These are phyloP conservation scores for Gallinago nigripennis DNA, from an alignment of 2,797 vertebrate genomes.

Conservation along the genomic window DNA sequence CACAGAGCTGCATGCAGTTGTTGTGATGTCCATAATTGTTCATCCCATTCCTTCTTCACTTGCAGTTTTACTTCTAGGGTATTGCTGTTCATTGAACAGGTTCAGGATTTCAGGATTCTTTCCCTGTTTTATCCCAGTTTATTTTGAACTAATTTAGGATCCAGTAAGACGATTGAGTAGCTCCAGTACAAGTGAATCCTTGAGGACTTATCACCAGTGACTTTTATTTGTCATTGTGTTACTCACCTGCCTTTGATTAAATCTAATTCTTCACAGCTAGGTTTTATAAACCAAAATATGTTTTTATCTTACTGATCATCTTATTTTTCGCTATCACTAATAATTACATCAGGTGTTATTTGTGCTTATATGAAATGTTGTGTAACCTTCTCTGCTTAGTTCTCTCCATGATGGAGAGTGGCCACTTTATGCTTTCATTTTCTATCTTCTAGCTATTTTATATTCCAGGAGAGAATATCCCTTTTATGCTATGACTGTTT, in stretches of 20 bases:
- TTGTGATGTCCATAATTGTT: neutral
- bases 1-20: neutral
- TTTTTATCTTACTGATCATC: neutral
- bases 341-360: neutral
- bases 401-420: neutral
- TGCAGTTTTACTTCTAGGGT: neutral
- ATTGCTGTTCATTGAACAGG: neutral
- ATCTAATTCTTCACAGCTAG: neutral
- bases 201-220: neutral
- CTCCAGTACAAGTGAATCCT: neutral
- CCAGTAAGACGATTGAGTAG: neutral
- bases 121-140: neutral
- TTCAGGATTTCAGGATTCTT: neutral
- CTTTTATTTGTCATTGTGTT: neutral
- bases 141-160: neutral
- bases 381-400: neutral
- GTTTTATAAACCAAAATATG: neutral
- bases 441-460: neutral
- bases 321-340: neutral
- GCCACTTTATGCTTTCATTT: neutral
- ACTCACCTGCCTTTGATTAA: neutral
- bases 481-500: neutral
- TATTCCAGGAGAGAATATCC: neutral
- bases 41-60: neutral
- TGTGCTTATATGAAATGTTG: neutral